These are phyloP conservation scores for Chymomyza amoena DNA, from an alignment of 2,888 invertebrate genomes.

Conservation along the genomic window DNA sequence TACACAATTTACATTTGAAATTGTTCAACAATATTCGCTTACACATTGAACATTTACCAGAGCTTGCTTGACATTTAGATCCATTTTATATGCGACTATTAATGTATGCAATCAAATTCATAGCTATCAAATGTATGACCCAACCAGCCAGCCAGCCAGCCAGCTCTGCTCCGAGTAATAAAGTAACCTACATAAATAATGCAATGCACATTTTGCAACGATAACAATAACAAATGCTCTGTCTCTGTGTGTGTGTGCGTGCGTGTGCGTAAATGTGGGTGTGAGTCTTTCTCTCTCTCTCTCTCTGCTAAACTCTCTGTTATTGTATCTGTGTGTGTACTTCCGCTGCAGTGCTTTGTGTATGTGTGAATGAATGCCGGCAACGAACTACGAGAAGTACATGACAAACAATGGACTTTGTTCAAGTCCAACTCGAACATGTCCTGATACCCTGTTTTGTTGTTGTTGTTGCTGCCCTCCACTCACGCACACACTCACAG, in stretches of 20 bases:
- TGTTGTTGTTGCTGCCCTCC: too few relatives aligned
- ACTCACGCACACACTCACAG: too few relatives aligned
- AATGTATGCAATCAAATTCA: not conserved
- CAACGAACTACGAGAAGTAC: not conserved
- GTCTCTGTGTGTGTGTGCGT: not conserved
- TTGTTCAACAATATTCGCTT: not conserved
- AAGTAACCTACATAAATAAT: constrained; percentile 1
- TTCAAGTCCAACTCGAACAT: constrained; percentile 56
- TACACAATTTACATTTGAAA: not conserved
- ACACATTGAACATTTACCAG: not conserved
- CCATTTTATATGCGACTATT: not conserved
- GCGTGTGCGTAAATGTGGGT: not conserved
- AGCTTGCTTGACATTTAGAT: not conserved
- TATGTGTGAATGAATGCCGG: not conserved
- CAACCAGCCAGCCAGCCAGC: not conserved
- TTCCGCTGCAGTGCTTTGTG: not conserved
- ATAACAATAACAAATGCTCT: not conserved
- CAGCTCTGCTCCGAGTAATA: not conserved
- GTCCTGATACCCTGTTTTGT: constrained; percentile 31
- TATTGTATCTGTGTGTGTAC: constrained; percentile 19
- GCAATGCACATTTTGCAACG: not conserved
- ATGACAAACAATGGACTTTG: constrained; percentile 26
- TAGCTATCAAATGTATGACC: not conserved
- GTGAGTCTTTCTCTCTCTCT: not conserved
- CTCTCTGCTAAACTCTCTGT: not conserved